Conservation (phyloP, 2,888 invertebrate species). For the Rutpela maculata region DNA sequence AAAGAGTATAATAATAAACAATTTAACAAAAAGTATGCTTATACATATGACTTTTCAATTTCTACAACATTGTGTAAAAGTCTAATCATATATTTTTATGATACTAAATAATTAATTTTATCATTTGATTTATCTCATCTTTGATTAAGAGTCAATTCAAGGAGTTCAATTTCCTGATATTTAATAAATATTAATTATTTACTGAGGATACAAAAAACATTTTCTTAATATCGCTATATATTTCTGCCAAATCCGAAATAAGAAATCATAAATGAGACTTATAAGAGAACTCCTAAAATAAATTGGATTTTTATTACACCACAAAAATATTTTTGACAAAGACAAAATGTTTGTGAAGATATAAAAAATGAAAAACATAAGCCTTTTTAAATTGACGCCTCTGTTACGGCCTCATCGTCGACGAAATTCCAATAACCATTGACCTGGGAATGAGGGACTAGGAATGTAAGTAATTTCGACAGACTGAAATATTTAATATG, state of each 20-base stretch:
- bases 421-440: conserved; percentile 18
- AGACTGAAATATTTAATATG: conserved; percentile 41
- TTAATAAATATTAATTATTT: too few relatives aligned
- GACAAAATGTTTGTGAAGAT: conserved; percentile 9
- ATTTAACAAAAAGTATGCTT: too few relatives aligned
- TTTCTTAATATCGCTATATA: background rate
- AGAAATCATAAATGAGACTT: background rate
- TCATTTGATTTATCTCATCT: too few relatives aligned
- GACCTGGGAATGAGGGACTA: conserved; percentile 15
- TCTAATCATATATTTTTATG: too few relatives aligned
- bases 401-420: background rate
- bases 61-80: too few relatives aligned
- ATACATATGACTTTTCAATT: too few relatives aligned
- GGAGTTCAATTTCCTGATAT: too few relatives aligned
- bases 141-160: too few relatives aligned
- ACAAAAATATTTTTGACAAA: background rate
- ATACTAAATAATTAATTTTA: too few relatives aligned
- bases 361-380: conserved; percentile 18
- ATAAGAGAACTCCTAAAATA: background rate
- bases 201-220: too few relatives aligned
- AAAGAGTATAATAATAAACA: too few relatives aligned
- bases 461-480: conserved; percentile 33
- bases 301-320: conserved; percentile 21
- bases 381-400: background rate
- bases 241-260: too few relatives aligned